These are phyloP conservation scores for Sycon ciliatum DNA, from an alignment of 37 sponge, comb jelly and placozoan species.

Conservation along the genomic window DNA sequence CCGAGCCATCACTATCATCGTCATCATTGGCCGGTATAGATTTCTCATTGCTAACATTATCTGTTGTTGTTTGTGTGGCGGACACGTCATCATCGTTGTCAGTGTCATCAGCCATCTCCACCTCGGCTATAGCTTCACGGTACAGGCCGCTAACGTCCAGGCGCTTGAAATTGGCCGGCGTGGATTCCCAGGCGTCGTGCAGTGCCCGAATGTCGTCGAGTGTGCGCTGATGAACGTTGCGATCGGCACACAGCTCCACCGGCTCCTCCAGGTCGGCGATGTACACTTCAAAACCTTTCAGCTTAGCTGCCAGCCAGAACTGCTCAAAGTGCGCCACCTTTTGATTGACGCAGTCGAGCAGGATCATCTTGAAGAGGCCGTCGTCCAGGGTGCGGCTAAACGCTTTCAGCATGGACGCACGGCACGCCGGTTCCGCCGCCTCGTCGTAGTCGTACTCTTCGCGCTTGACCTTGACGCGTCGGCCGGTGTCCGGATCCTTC, in stretches of 20 bases:
- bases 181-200: conserved; percentile 50
- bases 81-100: too few species aligned
- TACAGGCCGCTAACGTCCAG: conserved; percentile 59
- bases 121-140: too few species aligned
- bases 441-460: conserved; percentile 69
- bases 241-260: conserved; percentile 52
- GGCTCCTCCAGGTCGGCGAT: conserved; percentile 57
- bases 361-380: conserved; percentile 74
- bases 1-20: too few species aligned
- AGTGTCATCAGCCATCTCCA: too few species aligned
- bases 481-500: conserved; percentile 51
- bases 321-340: conserved; percentile 67
- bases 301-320: conserved; percentile 73
- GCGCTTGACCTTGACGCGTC: conserved; percentile 17
- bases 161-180: conserved; percentile 50
- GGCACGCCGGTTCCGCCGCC: conserved; percentile 56
- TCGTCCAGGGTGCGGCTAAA: conserved; percentile 73
- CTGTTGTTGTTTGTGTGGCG: too few species aligned
- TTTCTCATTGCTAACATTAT: too few species aligned
- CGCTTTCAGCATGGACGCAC: conserved; percentile 62
- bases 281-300: conserved; percentile 82
- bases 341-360: conserved; percentile 62
- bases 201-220: conserved; percentile 35
- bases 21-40: too few species aligned
- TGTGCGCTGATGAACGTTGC: conserved; percentile 52